Base-by-base conservation (phyloP, 2,113 vertebrate species). In the Pelobates fuscus region DNA sequence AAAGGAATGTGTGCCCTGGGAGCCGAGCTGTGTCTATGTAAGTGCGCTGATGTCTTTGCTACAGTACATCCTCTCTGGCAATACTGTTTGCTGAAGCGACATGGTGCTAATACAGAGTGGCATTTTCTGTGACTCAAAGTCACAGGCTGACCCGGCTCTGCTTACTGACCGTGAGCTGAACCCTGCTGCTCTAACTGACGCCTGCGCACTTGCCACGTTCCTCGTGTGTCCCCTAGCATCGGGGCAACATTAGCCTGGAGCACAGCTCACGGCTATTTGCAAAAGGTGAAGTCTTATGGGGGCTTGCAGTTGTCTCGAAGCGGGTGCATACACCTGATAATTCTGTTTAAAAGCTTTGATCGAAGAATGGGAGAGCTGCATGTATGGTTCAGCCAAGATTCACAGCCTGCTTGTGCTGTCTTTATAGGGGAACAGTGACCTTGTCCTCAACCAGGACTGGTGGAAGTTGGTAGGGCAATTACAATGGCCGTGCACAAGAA, bases 71-170 rank as follows among this genome's bases (percentile, higher is more conserved):
- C 59, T 72, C 71, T 62, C 37, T 52, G 29, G 44, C 41, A 60
- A 75, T 78, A 75, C 70, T 81, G 81, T 73, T 85, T 83, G 86
- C 79, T 84, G 80, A 84, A 80, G 84, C 85, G 64, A 77, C 82
- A 80, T 79, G 74, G 82, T 4, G 72, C 84, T 92, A 93, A 94
- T 91, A 85, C 84, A 88, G 80, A 79, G 78, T 89, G 89, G 86
- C 91, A 91, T 84, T 81, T 88, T 87, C 83, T 83, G 83, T 81
- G 87, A 85, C 87, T 88, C 84, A 46, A 77, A 90, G 89, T 89
- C 88, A 86, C 86, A 83, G 70, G 71, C 84, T 70, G 75, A 81
- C 73, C 82, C 52, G 79, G 75, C 78, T 81, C 80, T 83, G 87
- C 67, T 80, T 86, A 80, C 71, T 91, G 91, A 90, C 91, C 91